These are phyloP conservation scores for Arctia plantaginis DNA, from an alignment of 2,888 invertebrate species.

Conservation along the genomic window DNA sequence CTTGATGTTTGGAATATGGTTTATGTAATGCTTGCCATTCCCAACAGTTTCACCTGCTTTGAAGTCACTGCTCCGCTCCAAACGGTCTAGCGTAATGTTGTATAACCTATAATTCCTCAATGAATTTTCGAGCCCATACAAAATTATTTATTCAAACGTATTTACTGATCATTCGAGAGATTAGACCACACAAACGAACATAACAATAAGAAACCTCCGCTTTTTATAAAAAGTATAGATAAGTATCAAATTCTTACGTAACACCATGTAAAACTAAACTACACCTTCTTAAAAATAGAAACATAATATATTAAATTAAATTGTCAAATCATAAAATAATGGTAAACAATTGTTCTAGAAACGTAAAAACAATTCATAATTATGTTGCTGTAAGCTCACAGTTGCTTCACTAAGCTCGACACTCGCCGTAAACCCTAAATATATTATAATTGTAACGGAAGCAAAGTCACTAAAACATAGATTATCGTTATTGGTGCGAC, in stretches of 20 bases:
- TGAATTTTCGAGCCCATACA: neutral
- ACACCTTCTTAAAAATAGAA: neutral
- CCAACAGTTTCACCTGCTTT: neutral
- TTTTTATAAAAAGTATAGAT: neutral
- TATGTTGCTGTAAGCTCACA: slow-evolving; percentile 6
- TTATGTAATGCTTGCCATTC: too few species aligned
- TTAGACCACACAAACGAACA: neutral
- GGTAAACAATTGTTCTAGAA: neutral
- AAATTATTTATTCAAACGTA: neutral
- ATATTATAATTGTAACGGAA: neutral
- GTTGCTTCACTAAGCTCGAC: neutral
- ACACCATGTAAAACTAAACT: neutral
- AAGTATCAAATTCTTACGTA: neutral
- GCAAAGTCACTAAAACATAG: neutral
- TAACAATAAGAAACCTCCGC: neutral
- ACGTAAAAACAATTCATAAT: slow-evolving; percentile 3
- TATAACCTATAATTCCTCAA: neutral
- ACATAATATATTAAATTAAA: neutral
- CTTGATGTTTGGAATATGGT: neutral
- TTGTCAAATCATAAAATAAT: slow-evolving; percentile 7
- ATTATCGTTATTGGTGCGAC: neutral
- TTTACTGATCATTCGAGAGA: neutral
- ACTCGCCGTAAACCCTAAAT: neutral
- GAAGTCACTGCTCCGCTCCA: neutral
- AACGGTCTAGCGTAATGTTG: neutral